Evolutionary conservation across 2,113 vertebrate genomes (phyloP).

Genomic region (Oenanthe melanoleuca): DNA sequence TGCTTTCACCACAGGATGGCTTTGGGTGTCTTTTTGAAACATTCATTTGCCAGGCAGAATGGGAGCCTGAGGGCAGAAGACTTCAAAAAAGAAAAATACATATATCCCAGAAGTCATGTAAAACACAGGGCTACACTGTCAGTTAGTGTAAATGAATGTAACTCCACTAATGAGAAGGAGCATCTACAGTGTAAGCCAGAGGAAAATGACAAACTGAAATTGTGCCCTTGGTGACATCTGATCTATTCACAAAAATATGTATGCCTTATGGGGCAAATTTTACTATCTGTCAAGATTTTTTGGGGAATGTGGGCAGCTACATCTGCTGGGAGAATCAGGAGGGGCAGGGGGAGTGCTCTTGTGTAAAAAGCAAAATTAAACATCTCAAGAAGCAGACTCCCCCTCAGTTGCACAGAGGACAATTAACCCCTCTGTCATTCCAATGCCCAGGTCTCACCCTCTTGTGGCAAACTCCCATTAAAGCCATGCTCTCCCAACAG

Average conservation of each 20-base stretch:
- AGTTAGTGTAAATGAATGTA: constrained; percentile 28
- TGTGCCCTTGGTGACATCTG: constrained; percentile 38
- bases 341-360: not conserved
- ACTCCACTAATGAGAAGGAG: not conserved
- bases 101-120: constrained; percentile 5
- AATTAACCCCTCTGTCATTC: not conserved
- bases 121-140: constrained; percentile 11
- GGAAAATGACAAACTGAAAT: constrained; percentile 19
- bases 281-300: not conserved
- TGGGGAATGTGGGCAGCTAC: not conserved
- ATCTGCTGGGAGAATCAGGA: not conserved
- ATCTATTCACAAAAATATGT: constrained; percentile 39
- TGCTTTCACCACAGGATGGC: constrained; percentile 19
- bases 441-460: not conserved
- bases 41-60: constrained; percentile 43
- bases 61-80: constrained; percentile 25
- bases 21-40: constrained; percentile 18
- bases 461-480: not conserved
- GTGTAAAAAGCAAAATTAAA: not conserved
- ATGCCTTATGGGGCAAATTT: constrained; percentile 26
- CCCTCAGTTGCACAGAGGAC: not conserved
- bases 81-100: constrained; percentile 7
- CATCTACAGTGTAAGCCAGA: not conserved
- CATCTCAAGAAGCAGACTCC: not conserved
- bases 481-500: rapidly evolving